These are phyloP conservation scores for Marmota flaviventris DNA, from an alignment of 2,113 vertebrate species.

Conservation along the genomic window DNA sequence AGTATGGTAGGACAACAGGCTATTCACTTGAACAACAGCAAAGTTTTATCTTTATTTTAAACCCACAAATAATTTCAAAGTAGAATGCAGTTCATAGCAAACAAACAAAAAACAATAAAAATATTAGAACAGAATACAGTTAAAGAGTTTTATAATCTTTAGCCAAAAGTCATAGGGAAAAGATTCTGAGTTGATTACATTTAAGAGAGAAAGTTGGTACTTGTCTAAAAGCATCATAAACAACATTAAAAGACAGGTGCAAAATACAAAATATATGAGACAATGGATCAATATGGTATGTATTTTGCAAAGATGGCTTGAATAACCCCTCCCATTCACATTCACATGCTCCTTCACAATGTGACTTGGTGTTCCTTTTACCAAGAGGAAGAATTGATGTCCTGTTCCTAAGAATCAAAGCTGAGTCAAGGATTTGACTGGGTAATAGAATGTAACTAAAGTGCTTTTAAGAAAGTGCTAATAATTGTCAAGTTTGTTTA, in stretches of 20 bases:
- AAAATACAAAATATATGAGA: slow-evolving; percentile 20
- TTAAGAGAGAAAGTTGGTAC: slow-evolving; percentile 32
- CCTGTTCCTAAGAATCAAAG: background rate
- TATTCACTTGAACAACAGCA: slow-evolving; percentile 39
- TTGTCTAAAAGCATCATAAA: slow-evolving; percentile 1
- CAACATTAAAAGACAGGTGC: background rate
- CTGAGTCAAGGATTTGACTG: background rate
- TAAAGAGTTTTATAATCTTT: slow-evolving; percentile 17
- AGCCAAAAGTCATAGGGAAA: slow-evolving; percentile 1
- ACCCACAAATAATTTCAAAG: slow-evolving; percentile 27
- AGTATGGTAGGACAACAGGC: background rate
- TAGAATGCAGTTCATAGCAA: background rate
- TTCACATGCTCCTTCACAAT: background rate
- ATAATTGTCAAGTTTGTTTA: background rate
- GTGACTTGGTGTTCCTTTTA: background rate
- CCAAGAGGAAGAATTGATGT: background rate
- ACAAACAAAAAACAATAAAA: background rate
- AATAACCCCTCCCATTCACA: background rate
- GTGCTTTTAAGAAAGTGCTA: background rate
- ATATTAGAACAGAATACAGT: slow-evolving; percentile 16
- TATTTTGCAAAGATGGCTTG: slow-evolving; percentile 13
- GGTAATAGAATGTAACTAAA: background rate
- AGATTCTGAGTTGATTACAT: background rate
- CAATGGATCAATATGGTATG: background rate
- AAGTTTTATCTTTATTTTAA: slow-evolving; percentile 34